These are phyloP conservation scores for Poeciliopsis infans DNA, from an alignment of 2,797 vertebrate genomes.

Conservation along the genomic window DNA sequence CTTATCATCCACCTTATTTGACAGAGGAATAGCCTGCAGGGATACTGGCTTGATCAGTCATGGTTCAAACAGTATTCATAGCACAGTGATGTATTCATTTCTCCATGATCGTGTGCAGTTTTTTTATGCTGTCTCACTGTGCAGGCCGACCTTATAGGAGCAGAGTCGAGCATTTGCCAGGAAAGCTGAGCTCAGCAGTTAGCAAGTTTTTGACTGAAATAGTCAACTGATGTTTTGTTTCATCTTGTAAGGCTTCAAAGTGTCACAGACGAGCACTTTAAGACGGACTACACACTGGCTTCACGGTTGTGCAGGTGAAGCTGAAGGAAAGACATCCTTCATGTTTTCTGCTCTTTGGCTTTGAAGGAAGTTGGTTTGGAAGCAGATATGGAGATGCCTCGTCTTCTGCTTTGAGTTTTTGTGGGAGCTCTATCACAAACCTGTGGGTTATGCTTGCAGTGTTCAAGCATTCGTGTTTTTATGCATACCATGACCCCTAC, in stretches of 20 bases:
- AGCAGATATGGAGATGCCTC: too few relatives aligned
- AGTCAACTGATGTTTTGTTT: background rate
- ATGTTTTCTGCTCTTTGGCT: too few relatives aligned
- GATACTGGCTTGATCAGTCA: background rate
- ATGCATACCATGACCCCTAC: too few relatives aligned
- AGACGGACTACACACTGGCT: background rate
- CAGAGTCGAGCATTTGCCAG: background rate
- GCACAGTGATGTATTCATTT: background rate
- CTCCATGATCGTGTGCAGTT: background rate
- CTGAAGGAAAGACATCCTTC: background rate
- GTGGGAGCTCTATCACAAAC: too few relatives aligned
- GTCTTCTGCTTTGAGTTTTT: too few relatives aligned
- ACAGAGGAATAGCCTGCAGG: background rate
- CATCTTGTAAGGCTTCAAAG: background rate
- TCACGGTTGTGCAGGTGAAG: constrained; percentile 1
- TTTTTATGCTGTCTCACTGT: background rate
- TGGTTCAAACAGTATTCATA: background rate
- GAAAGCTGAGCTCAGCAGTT: background rate
- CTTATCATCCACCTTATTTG: background rate
- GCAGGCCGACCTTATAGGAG: background rate
- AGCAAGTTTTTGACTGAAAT: background rate
- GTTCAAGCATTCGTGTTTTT: too few relatives aligned
- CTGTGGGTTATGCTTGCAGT: too few relatives aligned
- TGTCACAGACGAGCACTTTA: too few relatives aligned
- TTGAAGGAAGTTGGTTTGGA: too few relatives aligned